Base-by-base conservation (phyloP, 2,888 invertebrate genomes). In the Dysmachus trigonus region DNA sequence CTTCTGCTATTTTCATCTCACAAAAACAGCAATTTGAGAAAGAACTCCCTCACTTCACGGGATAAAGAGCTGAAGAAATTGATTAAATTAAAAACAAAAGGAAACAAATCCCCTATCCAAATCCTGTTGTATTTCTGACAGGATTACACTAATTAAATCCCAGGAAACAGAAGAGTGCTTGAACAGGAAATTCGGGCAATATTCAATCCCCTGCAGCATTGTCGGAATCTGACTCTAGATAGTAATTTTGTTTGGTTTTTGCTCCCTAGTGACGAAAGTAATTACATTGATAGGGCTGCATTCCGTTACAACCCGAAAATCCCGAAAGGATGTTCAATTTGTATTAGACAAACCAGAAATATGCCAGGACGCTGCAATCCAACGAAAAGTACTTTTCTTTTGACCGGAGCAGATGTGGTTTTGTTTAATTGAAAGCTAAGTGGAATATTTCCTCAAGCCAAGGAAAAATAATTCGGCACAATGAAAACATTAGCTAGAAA, bases 141-240 rank as follows among this genome's bases (percentile, higher is more conserved):
- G 51, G 47, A 77, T 77, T 77, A 77, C 77, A 77, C 77, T 77
- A 77, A 77, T 77, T 77, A 77, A 77, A 77, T 77, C 47, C 77
- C 13, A 77, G 47, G 77, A 77, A 77, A 77, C 27, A 2, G 47
- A 77, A 77, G 38, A 62, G 62, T 62, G 62, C 35, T 77, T 30
- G 30, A 47, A 47, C 15, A 77, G 22, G 47, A 77, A 41, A 41
- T 30, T 22, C 47, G 47, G 47, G 77, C 41, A 51, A 77, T 41
- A 77, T 77, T 47, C 47, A 41, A 47, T 77, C 41, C 77, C 47
- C 77, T 30, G 22, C 77, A 47, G 77, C 47, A 47, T 47, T 77
- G 77, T 47, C 47, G 30, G 47, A 30, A 77, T 77, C 27, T 47
- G 22, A 22, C 38, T 35, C 18, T 18, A 18, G 33, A 77, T 77